Base-by-base conservation (phyloP, 1,140 invertebrate genomes). In the Heliothis virescens region DNA sequence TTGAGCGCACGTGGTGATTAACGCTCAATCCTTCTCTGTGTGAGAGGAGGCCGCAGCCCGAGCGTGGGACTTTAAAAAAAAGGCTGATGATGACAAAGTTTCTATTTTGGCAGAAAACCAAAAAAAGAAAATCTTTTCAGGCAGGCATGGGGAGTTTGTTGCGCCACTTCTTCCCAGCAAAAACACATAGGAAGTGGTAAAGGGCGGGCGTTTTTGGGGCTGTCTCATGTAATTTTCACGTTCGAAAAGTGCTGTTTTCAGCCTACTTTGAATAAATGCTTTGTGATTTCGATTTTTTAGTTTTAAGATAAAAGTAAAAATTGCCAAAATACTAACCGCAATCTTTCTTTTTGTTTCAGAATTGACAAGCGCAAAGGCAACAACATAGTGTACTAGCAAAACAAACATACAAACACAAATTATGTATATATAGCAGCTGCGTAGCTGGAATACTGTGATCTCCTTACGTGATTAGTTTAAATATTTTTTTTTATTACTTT, bases 391-490 rank as follows among this genome's bases (percentile, higher is more conserved):
- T 60, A 63, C 69, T 73, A 82, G 76, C 71, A 81, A 83, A 34
- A 63, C 16, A 67, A 60, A 79, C 69, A 62, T 79, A 77, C 59
- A 81, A 74, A 77, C 63, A 85, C 57, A 89, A 91, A 89, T 88
- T 88, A 92, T 90, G 91, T 91, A 90, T 89, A 90, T 89, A 90
- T 88, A 89, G 85, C 83, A 84, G 57, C 77, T 69, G 26, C 77
- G 55, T 59, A 34, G 50, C 75, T 67, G 62, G 15, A 21, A 77
- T 41, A 84, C 86, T 90, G 89, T 93, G 88, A 91, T 92, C 88
- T 90, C 89, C 86, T 80, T 86, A 86, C 80, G 69, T 75, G 80
- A 80, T 83, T 89, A 88, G 90, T 92, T 87, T 85, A 86, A 89
- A 41, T 41, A 41, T 41, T 86, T 83, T 73, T 79, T 81, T 80